Evolutionary conservation across 2,888 invertebrate species (phyloP), one percentile per base, ranked within the genome.

Genomic region (Stenchaetothrips biformis): DNA sequence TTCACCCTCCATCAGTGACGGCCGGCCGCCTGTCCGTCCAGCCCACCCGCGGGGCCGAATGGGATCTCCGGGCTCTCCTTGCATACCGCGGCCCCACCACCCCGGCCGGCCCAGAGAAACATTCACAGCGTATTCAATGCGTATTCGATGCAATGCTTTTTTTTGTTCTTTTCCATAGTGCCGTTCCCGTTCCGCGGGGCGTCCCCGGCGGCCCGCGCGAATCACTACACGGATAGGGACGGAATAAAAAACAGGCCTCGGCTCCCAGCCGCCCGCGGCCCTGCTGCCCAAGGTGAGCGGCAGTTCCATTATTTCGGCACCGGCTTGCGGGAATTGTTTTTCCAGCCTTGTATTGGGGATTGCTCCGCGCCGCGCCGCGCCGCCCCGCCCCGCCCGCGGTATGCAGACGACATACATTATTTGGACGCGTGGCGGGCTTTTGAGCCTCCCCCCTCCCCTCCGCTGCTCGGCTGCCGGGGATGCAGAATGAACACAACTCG

Each of bases 311-410:
- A 74, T 25, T 21, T 53, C 21, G 67, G 21, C 67, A 21, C n/a
- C n/a, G 67, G 67, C 67, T 53, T 53, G 53, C 53, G 13, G 67
- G 67, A 74, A 74, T 74, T 74, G 67, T 74, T 74, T 67, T 25
- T 21, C 21, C 21, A 11, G 21, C 67, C 67, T 74, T 74, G 67
- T 74, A 74, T 74, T 74, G 67, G 67, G 67, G 67, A 74, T 74
- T 74, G 21, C 67, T 0, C 21, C 8, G 16, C 53, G 53, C 53
- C 53, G 9, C 21, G 67, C 67, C 25, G 21, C 53, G 53, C 11
- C 37, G 37, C 37, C 37, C 37, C 37, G 37, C 37, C 37, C 37
- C 37, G 37, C 37, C 37, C 37, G 37, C 37, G 37, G 37, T 37
- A 37, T 37, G 37, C 37, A 37, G 37, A 4, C 37, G 37, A 37